Conservation (phyloP, 2,797 vertebrate species). For the Gorsachius magnificus region DNA sequence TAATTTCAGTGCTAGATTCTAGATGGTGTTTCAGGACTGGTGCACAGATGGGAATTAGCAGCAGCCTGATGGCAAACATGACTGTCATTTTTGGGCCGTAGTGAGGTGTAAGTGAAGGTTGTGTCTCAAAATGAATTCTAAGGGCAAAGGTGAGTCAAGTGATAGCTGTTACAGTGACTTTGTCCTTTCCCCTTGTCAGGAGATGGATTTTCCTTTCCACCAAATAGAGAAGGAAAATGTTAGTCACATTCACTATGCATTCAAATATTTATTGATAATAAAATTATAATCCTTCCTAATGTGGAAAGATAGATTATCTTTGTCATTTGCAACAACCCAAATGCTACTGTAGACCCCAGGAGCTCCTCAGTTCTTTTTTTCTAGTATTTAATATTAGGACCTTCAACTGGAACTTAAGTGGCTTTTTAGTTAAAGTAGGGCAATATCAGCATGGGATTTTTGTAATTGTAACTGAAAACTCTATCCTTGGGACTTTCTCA, state of each 20-base stretch:
- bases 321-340: background rate
- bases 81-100: background rate
- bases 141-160: background rate
- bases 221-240: background rate
- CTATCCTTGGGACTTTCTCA: background rate
- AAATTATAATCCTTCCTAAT: background rate
- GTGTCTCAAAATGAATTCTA: background rate
- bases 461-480: background rate
- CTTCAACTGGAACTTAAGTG: background rate
- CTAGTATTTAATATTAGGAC: background rate
- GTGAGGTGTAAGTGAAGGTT: background rate
- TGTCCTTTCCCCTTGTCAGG: background rate
- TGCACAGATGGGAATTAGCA: slow-evolving; percentile 2
- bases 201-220: background rate
- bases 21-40: background rate
- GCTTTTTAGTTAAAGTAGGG: background rate
- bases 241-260: background rate
- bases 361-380: background rate
- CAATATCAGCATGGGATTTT: background rate
- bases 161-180: background rate
- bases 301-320: background rate
- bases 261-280: background rate
- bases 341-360: background rate
- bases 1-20: slow-evolving; percentile 4
- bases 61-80: background rate